phyloP scores from a whole-genome alignment of 2,797 vertebrate genomes.

The Monodelphis domestica region DNA sequence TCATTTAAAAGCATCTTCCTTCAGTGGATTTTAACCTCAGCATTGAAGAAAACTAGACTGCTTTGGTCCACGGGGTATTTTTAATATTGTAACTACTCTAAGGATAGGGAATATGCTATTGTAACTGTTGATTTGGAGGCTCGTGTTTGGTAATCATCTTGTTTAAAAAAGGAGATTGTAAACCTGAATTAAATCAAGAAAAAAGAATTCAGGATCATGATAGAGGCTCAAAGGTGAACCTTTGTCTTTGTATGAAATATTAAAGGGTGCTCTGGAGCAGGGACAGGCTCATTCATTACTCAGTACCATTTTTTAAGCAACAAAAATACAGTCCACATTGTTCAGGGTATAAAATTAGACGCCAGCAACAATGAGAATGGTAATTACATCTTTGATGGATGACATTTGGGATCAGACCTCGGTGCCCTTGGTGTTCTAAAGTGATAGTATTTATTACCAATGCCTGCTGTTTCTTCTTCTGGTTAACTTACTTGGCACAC shows the following conservation, averaged over 20 bases:
- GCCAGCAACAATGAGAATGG: constrained; percentile 32
- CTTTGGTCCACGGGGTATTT: constrained; percentile 36
- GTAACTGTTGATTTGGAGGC: constrained; percentile 29
- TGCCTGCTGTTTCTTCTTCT: constrained; percentile 45
- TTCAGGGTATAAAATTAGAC: constrained; percentile 4
- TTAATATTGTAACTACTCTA: constrained; percentile 49
- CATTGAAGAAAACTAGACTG: constrained; percentile 60
- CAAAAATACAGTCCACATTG: constrained; percentile 46
- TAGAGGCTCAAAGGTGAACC: constrained; percentile 3
- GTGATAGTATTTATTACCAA: constrained; percentile 25
- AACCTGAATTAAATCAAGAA: constrained; percentile 48
- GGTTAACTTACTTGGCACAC: constrained; percentile 71
- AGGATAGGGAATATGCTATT: constrained; percentile 54
- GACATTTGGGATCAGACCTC: constrained; percentile 20
- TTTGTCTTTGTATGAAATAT: neutral
- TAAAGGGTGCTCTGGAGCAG: neutral
- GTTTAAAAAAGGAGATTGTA: constrained; percentile 47
- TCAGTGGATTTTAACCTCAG: constrained; percentile 6
- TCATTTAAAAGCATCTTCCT: constrained; percentile 39
- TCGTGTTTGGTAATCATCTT: constrained; percentile 43
- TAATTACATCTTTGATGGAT: neutral
- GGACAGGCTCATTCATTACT: neutral
- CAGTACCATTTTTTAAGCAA: neutral
- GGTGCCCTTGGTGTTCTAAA: constrained; percentile 32
- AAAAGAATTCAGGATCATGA: constrained; percentile 21